phyloP scores from a whole-genome alignment of 2,888 invertebrate species.

The Bellardia bayeri region DNA sequence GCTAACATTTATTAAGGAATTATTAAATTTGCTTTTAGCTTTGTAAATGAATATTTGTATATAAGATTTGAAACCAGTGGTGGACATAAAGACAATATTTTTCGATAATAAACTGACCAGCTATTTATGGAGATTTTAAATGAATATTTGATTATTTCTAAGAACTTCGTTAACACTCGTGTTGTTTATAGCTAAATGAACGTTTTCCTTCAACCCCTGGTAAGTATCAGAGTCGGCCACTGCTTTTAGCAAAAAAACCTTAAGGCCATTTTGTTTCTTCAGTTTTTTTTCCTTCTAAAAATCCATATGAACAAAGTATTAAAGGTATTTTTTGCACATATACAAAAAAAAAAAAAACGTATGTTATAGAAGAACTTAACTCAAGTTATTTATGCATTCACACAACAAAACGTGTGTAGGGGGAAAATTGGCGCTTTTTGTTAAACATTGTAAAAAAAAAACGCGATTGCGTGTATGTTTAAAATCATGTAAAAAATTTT shows the following conservation, averaged over 20 bases:
- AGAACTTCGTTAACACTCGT: too few species aligned
- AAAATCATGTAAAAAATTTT: slow-evolving; percentile 47
- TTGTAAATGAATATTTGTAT: slow-evolving; percentile 2
- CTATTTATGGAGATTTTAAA: too few species aligned
- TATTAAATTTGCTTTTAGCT: background rate
- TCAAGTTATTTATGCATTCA: slow-evolving; percentile 53
- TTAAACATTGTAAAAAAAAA: slow-evolving; percentile 8
- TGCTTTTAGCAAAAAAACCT: background rate
- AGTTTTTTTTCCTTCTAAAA: background rate
- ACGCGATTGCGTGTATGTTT: slow-evolving; percentile 66
- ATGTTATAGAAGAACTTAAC: slow-evolving; percentile 16
- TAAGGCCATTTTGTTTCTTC: slow-evolving; percentile 31
- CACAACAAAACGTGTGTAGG: slow-evolving; percentile 35
- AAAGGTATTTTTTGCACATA: background rate
- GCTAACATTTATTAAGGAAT: slow-evolving; percentile 1
- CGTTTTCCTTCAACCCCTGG: too few species aligned
- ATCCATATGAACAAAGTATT: slow-evolving; percentile 25
- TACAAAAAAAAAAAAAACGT: background rate
- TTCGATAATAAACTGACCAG: too few species aligned
- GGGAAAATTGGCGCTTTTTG: slow-evolving; percentile 35
- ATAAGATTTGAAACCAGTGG: background rate
- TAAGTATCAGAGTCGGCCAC: too few species aligned
- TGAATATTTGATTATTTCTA: too few species aligned
- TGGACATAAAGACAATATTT: too few species aligned
- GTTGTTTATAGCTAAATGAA: too few species aligned